Evolutionary conservation across 2,888 invertebrate species (phyloP).

Genomic region (Lapara coniferarum): DNA sequence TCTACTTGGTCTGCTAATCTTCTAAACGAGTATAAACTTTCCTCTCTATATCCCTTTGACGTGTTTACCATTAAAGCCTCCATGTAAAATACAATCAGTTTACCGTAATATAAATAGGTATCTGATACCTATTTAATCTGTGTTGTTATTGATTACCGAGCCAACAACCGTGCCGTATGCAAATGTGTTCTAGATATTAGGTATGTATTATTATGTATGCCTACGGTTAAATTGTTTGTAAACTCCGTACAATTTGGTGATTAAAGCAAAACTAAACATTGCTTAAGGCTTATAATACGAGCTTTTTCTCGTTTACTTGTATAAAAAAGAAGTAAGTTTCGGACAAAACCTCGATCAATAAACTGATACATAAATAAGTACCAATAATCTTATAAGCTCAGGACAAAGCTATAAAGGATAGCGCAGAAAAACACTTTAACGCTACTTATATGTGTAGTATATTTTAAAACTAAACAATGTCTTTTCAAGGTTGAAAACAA

Average conservation of each 20-base stretch:
- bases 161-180: background rate
- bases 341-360: no score
- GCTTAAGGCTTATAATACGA: background rate
- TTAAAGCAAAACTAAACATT: background rate
- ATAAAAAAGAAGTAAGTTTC: no score
- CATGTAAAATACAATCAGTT: background rate
- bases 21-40: no score
- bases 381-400: no score
- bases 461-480: no score
- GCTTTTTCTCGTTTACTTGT: no score
- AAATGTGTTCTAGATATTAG: background rate
- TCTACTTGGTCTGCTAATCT: slow-evolving; percentile 51
- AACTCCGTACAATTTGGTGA: background rate
- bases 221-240: background rate
- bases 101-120: background rate
- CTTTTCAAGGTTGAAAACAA: no score
- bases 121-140: background rate
- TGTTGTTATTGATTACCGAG: background rate
- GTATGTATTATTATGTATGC: background rate
- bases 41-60: slow-evolving; percentile 50
- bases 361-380: no score
- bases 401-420: no score
- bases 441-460: no score
- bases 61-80: slow-evolving; percentile 35
- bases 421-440: no score